These are phyloP conservation scores for Clusia tigrina DNA, from an alignment of 2,888 invertebrate species.

Conservation along the genomic window DNA sequence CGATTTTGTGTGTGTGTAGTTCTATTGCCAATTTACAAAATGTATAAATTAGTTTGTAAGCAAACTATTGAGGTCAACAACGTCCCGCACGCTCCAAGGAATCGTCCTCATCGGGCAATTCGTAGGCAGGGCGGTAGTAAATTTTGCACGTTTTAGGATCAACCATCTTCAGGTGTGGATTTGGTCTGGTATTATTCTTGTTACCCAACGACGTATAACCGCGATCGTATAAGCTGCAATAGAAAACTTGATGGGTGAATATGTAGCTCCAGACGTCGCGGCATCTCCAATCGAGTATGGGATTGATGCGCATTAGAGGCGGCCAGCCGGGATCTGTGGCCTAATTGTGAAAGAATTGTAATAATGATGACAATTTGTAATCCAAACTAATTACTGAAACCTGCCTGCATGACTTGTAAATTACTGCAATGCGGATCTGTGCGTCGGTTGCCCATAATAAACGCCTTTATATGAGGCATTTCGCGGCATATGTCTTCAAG, in stretches of 20 bases:
- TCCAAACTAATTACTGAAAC: conserved; percentile 10
- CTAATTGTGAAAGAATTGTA: conserved; percentile 61
- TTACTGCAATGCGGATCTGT: conserved; percentile 84
- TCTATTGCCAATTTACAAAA: no score
- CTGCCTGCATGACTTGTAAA: conserved; percentile 75
- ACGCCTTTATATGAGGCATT: conserved; percentile 75
- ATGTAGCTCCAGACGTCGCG: conserved; percentile 92
- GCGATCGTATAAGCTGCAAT: conserved; percentile 88
- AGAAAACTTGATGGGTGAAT: conserved; percentile 79
- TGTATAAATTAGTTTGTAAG: no score
- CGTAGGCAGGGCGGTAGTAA: conserved; percentile 78
- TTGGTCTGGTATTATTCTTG: conserved; percentile 79
- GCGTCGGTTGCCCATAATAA: conserved; percentile 89
- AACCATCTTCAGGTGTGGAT: conserved; percentile 72
- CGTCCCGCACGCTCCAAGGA: conserved; percentile 59
- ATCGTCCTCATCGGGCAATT: conserved; percentile 56
- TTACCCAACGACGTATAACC: conserved; percentile 93
- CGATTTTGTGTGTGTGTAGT: no score
- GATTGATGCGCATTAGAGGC: conserved; percentile 84
- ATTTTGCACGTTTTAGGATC: conserved; percentile 64
- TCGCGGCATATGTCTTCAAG: conserved; percentile 71
- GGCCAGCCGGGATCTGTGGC: conserved; percentile 93
- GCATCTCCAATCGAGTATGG: conserved; percentile 92
- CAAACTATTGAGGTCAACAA: no score
- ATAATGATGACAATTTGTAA: conserved; percentile 31